Evolutionary conservation across 1,140 invertebrate species (phyloP).

Genomic region (Meloidogyne chitwoodi): DNA sequence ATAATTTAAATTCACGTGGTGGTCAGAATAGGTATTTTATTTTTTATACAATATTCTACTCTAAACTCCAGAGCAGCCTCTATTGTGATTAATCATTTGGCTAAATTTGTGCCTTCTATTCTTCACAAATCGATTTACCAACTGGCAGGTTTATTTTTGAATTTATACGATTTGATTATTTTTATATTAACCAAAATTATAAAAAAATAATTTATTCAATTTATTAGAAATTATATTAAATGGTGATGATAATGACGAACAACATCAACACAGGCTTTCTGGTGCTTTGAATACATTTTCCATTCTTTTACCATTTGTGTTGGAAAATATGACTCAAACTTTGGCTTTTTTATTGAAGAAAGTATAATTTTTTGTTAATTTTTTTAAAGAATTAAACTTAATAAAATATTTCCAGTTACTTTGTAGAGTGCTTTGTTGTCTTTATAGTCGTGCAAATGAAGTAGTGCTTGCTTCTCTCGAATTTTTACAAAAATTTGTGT

Average conservation of each 20-base stretch:
- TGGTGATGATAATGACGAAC: slow-evolving; percentile 14
- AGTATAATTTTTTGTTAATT: background rate
- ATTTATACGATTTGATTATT: background rate
- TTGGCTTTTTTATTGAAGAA: slow-evolving; percentile 12
- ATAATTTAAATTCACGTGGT: slow-evolving; percentile 19
- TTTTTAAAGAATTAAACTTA: no score
- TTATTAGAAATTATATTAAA: slow-evolving; percentile 13
- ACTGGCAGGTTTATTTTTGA: slow-evolving; percentile 9
- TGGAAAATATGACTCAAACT: slow-evolving; percentile 22
- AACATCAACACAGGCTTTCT: slow-evolving; percentile 19
- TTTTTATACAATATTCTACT: background rate
- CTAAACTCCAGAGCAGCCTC: slow-evolving; percentile 14
- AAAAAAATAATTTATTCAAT: no score
- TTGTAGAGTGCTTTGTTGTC: slow-evolving; percentile 26
- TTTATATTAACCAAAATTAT: no score
- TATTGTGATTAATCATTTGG: slow-evolving; percentile 20
- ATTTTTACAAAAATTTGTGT: slow-evolving; percentile 13
- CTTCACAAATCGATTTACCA: slow-evolving; percentile 32
- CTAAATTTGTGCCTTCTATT: slow-evolving; percentile 29
- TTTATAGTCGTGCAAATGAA: slow-evolving; percentile 27
- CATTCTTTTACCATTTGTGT: slow-evolving; percentile 20
- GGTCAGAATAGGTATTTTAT: slow-evolving; percentile 2
- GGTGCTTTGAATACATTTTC: slow-evolving; percentile 27
- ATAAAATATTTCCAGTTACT: slow-evolving; percentile 8
- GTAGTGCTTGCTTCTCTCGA: slow-evolving; percentile 25